phyloP scores from a whole-genome alignment of 1,140 invertebrate species.

The Trichonephila inaurata region DNA sequence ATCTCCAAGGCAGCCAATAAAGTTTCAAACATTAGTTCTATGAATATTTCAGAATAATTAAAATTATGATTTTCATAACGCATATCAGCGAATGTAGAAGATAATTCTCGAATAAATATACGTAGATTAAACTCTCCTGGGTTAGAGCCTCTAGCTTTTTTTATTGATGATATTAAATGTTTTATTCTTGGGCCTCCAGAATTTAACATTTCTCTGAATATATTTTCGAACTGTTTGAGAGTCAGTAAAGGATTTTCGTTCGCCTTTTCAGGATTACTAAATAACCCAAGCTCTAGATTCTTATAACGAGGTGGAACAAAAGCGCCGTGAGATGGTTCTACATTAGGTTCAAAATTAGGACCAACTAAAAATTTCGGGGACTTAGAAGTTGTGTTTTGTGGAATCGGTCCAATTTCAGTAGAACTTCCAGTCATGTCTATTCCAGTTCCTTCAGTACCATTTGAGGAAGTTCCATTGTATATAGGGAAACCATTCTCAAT shows the following conservation, averaged over 20 bases:
- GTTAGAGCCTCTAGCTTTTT: background rate
- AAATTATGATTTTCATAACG: constrained; percentile 3
- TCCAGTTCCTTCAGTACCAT: constrained; percentile 21
- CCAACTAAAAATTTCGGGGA: background rate
- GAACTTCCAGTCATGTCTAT: background rate
- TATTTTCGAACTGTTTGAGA: constrained; percentile 14
- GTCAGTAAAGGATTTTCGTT: background rate
- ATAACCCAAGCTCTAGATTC: background rate
- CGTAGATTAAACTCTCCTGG: background rate
- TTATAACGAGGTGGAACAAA: background rate
- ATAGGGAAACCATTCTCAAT: background rate
- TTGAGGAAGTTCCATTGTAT: background rate
- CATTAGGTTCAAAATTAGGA: background rate
- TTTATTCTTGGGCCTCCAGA: background rate
- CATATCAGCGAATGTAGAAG: background rate
- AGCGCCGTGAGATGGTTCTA: background rate
- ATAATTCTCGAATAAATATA: background rate
- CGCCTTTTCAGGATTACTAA: background rate
- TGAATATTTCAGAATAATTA: background rate
- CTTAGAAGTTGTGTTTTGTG: background rate
- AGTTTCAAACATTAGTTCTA: constrained; percentile 16
- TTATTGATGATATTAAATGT: background rate
- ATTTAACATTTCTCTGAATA: background rate
- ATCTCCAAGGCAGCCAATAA: constrained; percentile 18
- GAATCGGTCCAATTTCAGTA: background rate